These are phyloP conservation scores for Malurus cyaneus DNA, from an alignment of 2,113 vertebrate species.

Conservation along the genomic window DNA sequence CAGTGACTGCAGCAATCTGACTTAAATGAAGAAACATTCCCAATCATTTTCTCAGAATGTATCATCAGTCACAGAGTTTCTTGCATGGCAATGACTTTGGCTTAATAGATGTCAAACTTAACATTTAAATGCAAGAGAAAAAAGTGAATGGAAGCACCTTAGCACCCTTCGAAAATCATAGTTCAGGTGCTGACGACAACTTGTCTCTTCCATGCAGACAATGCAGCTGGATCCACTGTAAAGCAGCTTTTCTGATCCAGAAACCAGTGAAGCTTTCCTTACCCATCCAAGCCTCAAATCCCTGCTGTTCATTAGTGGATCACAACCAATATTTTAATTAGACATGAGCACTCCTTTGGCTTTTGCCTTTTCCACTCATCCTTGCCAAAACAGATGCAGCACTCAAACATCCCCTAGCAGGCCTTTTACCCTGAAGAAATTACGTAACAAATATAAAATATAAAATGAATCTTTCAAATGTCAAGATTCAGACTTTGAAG, in stretches of 20 bases:
- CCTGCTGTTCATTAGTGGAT: not conserved
- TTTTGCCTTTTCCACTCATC: not conserved
- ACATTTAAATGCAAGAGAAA: not conserved
- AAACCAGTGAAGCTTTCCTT: not conserved
- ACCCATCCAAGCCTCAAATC: too few relatives aligned
- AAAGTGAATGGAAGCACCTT: not conserved
- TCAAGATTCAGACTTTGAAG: not conserved
- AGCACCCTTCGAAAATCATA: not conserved
- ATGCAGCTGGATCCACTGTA: not conserved
- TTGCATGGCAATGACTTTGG: not conserved
- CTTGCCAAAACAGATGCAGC: not conserved
- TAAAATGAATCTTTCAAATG: not conserved
- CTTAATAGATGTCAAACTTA: not conserved
- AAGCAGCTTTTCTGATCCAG: not conserved
- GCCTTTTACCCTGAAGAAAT: too few relatives aligned
- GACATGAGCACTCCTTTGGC: not conserved
- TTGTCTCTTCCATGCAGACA: not conserved
- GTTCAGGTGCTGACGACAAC: not conserved
- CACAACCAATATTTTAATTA: not conserved
- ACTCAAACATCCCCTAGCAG: not conserved
- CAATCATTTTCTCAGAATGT: not conserved
- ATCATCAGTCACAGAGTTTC: not conserved
- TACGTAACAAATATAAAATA: not conserved
- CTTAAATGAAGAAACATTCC: not conserved
- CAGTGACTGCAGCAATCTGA: not conserved